Percentiles rank a stretch among this genome's conserved stretches.
Conservation (phyloP, 2,888 invertebrate genomes). For the Alentia gelatinosa region DNA sequence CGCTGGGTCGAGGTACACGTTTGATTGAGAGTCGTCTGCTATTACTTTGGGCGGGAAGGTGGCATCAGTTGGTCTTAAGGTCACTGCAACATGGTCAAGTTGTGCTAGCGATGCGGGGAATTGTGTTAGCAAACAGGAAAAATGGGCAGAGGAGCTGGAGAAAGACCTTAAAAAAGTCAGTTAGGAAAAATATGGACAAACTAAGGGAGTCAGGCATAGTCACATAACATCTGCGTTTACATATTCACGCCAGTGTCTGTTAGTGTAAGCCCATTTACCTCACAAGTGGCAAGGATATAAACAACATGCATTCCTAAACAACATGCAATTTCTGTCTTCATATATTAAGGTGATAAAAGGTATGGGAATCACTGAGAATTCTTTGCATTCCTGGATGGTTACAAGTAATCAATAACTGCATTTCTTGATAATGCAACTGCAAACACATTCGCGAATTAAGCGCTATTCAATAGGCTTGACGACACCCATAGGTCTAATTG, state of each 20-base stretch:
- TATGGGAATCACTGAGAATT: too few species aligned
- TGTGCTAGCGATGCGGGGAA: background rate
- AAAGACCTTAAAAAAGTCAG: too few species aligned
- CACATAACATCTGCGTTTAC: background rate
- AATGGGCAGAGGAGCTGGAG: background rate
- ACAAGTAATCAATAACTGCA: too few species aligned
- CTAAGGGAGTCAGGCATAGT: background rate
- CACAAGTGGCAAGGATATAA: background rate
- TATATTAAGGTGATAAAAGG: too few species aligned
- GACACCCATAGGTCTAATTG: too few species aligned
- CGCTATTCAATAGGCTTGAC: too few species aligned
- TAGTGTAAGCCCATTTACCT: background rate
- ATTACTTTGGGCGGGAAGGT: background rate
- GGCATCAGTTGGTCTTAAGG: background rate
- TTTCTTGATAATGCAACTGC: too few species aligned
- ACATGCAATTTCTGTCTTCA: too few species aligned
- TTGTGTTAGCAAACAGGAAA: constrained; percentile 3
- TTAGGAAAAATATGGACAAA: background rate
- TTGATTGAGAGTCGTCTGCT: background rate
- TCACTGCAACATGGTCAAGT: background rate
- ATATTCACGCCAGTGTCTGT: background rate
- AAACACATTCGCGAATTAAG: too few species aligned
- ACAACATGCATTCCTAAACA: too few species aligned
- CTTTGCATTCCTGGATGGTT: too few species aligned
- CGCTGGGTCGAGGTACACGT: background rate